phyloP scores from a whole-genome alignment of 2,113 vertebrate species.

The Neodon shergylaensis region DNA sequence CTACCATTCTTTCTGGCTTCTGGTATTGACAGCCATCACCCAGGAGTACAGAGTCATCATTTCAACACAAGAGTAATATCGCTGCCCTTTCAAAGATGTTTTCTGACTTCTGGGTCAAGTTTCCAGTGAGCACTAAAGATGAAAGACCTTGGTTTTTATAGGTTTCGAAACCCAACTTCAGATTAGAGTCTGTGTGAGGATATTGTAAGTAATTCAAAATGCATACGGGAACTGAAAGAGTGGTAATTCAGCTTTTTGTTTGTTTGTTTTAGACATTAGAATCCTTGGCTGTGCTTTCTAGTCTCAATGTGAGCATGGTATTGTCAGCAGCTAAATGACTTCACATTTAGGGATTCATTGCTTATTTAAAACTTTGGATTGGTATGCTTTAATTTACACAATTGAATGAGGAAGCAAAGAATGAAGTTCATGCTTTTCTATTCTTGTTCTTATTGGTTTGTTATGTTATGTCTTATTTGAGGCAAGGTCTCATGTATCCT shows the following conservation, averaged over 20 bases:
- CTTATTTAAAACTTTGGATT: background rate
- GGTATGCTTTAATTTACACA: background rate
- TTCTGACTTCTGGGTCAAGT: slow-evolving; percentile 24
- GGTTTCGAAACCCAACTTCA: slow-evolving; percentile 17
- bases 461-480: background rate
- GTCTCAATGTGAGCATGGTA: background rate
- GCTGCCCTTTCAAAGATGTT: slow-evolving; percentile 29
- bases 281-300: slow-evolving; percentile 8
- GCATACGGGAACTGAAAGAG: background rate
- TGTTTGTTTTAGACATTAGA: background rate
- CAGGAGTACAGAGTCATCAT: slow-evolving; percentile 5
- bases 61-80: slow-evolving; percentile 45
- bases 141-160: slow-evolving; percentile 14
- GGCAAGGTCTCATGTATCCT: background rate
- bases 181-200: background rate
- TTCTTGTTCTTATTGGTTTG: background rate
- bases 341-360: background rate
- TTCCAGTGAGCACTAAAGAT: background rate
- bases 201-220: background rate
- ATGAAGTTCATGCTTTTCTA: background rate
- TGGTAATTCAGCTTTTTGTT: background rate
- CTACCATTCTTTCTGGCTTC: slow-evolving; percentile 69
- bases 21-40: slow-evolving; percentile 63
- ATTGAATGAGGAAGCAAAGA: background rate
- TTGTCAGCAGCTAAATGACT: background rate